Conservation (phyloP, 2,797 vertebrate genomes). For the Pteropus rufus region DNA sequence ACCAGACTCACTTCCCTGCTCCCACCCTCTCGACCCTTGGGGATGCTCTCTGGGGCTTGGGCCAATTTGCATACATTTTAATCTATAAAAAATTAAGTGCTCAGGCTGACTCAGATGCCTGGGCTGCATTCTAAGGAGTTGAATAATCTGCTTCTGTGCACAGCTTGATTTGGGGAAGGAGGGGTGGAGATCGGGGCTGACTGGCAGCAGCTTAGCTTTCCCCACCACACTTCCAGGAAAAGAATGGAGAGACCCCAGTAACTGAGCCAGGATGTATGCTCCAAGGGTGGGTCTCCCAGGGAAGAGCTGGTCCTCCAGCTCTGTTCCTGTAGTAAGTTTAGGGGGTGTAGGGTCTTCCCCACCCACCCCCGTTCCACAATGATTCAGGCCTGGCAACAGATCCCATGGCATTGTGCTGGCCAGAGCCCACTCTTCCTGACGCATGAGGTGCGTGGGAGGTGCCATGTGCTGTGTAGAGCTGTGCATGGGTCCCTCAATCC, state of each 20-base stretch:
- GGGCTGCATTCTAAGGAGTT: slow-evolving; percentile 85
- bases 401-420: slow-evolving; percentile 60
- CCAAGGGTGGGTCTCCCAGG: background rate
- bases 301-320: background rate
- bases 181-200: background rate
- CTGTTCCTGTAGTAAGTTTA: background rate
- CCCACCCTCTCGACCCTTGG: slow-evolving; percentile 81
- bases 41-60: slow-evolving; percentile 84
- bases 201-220: slow-evolving; percentile 9
- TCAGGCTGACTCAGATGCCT: slow-evolving; percentile 83
- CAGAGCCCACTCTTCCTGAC: slow-evolving; percentile 63
- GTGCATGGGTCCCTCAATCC: slow-evolving; percentile 21
- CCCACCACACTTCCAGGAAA: background rate
- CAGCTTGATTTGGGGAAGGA: slow-evolving; percentile 75
- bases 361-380: background rate
- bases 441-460: slow-evolving; percentile 60
- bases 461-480: slow-evolving; percentile 61
- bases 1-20: slow-evolving; percentile 75
- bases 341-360: slow-evolving; percentile 36
- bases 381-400: slow-evolving; percentile 72
- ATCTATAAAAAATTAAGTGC: slow-evolving; percentile 88
- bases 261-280: background rate
- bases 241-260: background rate
- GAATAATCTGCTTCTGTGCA: slow-evolving; percentile 84
- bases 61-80: slow-evolving; percentile 87